phyloP scores from a whole-genome alignment of 2,888 invertebrate genomes.

The Tachina fera region DNA sequence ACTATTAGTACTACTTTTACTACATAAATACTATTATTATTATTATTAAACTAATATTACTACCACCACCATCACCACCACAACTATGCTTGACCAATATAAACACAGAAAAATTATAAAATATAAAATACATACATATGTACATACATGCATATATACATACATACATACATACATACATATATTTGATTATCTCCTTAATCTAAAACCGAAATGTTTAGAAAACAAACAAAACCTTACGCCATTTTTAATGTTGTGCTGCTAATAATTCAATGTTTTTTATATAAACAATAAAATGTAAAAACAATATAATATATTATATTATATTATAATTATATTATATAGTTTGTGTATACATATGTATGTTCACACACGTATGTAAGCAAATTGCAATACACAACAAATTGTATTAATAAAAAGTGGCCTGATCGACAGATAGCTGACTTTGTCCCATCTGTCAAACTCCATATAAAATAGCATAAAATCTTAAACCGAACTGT shows the following conservation, averaged over 20 bases:
- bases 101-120: constrained; percentile 16
- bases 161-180: neutral
- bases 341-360: neutral
- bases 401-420: too few relatives aligned
- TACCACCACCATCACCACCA: constrained; percentile 22
- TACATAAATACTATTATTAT: constrained; percentile 8
- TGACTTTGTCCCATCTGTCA: too few relatives aligned
- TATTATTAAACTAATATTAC: constrained; percentile 27
- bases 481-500: too few relatives aligned
- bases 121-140: constrained; percentile 13
- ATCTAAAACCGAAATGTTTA: constrained; percentile 23
- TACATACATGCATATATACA: constrained; percentile 1
- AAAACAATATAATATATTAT: constrained; percentile 28
- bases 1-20: constrained; percentile 31
- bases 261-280: constrained; percentile 62
- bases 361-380: neutral
- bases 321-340: too few relatives aligned
- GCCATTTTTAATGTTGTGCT: constrained; percentile 64
- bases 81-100: constrained; percentile 57
- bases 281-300: constrained; percentile 39
- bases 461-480: too few relatives aligned
- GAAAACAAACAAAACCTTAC: constrained; percentile 32
- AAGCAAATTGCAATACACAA: neutral
- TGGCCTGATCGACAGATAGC: too few relatives aligned
- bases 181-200: constrained; percentile 3